These are phyloP conservation scores for Danionella cerebrum DNA, from an alignment of 2,113 vertebrate species.

Conservation along the genomic window DNA sequence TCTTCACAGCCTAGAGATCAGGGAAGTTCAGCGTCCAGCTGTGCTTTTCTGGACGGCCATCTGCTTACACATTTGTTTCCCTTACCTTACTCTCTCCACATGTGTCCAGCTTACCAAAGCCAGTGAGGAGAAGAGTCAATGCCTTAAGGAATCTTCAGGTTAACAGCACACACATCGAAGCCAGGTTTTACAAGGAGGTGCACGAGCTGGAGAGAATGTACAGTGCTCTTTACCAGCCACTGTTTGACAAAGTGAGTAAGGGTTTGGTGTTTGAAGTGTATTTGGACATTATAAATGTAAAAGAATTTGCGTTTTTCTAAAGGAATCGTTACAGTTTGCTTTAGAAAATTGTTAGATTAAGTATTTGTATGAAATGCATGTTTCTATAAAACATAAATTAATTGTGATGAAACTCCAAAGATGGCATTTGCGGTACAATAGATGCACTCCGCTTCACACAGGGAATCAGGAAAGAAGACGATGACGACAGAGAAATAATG, in stretches of 20 bases:
- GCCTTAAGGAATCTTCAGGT: constrained; percentile 80
- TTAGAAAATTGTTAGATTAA: too few species aligned
- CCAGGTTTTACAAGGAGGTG: constrained; percentile 82
- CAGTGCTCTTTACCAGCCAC: constrained; percentile 73
- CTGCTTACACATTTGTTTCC: background rate
- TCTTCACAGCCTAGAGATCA: background rate
- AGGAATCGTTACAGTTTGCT: too few species aligned
- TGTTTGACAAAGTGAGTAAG: constrained; percentile 73
- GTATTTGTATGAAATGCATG: too few species aligned
- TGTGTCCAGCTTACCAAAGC: constrained; percentile 67
- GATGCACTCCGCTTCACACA: too few species aligned
- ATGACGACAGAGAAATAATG: too few species aligned
- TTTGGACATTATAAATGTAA: too few species aligned
- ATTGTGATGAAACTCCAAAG: too few species aligned
- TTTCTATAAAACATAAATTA: too few species aligned
- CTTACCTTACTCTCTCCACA: background rate
- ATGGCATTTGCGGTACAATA: too few species aligned
- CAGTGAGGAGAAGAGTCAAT: constrained; percentile 75
- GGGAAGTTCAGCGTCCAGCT: constrained; percentile 21
- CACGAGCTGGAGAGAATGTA: constrained; percentile 82
- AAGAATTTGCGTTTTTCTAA: too few species aligned
- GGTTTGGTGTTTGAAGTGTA: background rate
- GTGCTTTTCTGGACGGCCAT: constrained; percentile 3
- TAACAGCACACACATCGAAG: constrained; percentile 77
- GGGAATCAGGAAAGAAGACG: too few species aligned